Percentiles rank a stretch among this genome's conserved stretches.
Evolutionary conservation across 2,113 vertebrate species (phyloP).

Genomic region (Ursus arctos): DNA sequence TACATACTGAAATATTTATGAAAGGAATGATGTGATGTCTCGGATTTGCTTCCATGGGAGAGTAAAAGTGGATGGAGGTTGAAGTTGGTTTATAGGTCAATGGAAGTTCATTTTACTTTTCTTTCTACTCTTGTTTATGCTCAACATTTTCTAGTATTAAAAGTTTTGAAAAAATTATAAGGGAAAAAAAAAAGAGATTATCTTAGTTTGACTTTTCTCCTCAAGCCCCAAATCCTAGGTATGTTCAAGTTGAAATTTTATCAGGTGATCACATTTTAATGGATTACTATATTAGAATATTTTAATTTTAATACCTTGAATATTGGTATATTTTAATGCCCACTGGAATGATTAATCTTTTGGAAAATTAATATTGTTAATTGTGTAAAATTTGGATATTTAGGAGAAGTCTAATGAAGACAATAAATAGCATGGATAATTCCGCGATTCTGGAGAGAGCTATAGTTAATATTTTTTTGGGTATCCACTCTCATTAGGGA

Average conservation of each 20-base stretch:
- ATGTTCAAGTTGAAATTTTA: background rate
- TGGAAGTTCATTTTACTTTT: background rate
- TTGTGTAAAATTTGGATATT: background rate
- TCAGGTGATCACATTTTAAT: background rate
- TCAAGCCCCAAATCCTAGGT: background rate
- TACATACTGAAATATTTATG: conserved; percentile 46
- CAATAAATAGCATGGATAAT: background rate
- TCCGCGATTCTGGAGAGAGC: background rate
- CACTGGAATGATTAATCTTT: background rate
- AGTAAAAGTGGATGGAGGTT: background rate
- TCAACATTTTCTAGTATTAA: background rate
- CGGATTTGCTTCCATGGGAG: background rate
- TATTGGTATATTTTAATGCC: conserved; percentile 15
- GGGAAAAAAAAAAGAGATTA: background rate
- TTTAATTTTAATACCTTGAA: background rate
- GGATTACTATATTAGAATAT: background rate
- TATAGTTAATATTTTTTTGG: background rate
- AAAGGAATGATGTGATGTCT: background rate
- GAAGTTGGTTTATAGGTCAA: background rate
- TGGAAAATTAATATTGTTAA: background rate
- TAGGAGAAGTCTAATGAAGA: conserved; percentile 7
- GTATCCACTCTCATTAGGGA: background rate
- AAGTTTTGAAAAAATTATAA: background rate
- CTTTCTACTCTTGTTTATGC: background rate
- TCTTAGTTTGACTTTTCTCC: background rate